A percentile compares a stretch with the other conserved stretches of the same genome.
These are phyloP conservation scores for Prorops nasuta DNA, from an alignment of 1,140 invertebrate genomes.

Conservation along the genomic window DNA sequence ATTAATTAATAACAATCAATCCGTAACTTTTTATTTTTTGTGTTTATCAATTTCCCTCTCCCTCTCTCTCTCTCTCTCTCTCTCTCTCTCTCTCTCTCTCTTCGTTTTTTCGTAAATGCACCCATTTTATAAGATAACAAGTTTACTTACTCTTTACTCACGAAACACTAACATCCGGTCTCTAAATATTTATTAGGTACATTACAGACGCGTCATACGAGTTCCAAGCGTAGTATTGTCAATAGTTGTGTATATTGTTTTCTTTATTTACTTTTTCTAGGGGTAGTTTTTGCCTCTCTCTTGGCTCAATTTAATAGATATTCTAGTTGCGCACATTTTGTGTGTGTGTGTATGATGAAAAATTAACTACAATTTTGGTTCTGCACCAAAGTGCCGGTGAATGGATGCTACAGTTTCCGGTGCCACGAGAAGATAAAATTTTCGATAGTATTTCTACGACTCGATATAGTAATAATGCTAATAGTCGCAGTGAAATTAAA, in stretches of 20 bases:
- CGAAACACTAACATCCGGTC: slow-evolving; percentile 35
- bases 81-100: slow-evolving; percentile 12
- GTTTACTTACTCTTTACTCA: slow-evolving; percentile 18
- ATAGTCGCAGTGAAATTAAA: too few species aligned
- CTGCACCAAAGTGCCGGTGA: slow-evolving; percentile 9
- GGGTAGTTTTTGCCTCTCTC: slow-evolving; percentile 12
- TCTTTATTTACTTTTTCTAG: slow-evolving; percentile 13
- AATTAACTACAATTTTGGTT: slow-evolving; percentile 5
- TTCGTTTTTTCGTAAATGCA: neutral
- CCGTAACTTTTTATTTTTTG: slow-evolving; percentile 2
- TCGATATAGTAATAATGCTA: too few species aligned
- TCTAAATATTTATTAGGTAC: slow-evolving; percentile 32
- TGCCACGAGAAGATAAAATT: too few species aligned
- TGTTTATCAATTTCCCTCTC: neutral
- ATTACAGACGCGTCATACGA: slow-evolving; percentile 40
- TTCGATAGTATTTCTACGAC: too few species aligned
- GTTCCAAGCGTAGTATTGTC: slow-evolving; percentile 48
- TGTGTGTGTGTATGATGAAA: too few species aligned
- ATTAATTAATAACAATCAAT: too few species aligned
- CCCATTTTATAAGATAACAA: neutral
- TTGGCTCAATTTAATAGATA: slow-evolving; percentile 4
- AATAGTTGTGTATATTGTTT: slow-evolving; percentile 42
- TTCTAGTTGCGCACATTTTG: neutral
- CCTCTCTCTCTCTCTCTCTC: slow-evolving; percentile 1
- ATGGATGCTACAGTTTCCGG: slow-evolving; percentile 24